Percentiles rank a stretch among this genome's conserved stretches.
Conservation (phyloP, 2,113 vertebrate species). For the Symphodus melops region DNA sequence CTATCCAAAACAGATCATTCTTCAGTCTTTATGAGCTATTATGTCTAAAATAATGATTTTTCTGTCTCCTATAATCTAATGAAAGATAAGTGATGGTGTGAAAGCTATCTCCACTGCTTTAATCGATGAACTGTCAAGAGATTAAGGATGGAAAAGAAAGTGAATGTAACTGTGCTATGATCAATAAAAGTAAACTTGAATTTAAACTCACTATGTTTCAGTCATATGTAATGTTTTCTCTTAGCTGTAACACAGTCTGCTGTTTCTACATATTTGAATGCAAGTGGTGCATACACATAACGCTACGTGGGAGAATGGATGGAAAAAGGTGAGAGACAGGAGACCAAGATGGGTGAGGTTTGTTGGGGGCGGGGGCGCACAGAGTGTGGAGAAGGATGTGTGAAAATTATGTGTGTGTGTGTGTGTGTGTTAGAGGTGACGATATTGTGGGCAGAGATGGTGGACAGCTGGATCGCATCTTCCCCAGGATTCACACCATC, state of each 20-base stretch:
- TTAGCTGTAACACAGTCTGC: background rate
- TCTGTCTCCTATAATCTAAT: slow-evolving; percentile 69
- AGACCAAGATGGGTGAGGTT: slow-evolving; percentile 11
- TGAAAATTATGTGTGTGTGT: slow-evolving; percentile 33
- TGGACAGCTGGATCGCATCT: slow-evolving; percentile 73
- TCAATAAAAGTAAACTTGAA: slow-evolving; percentile 75
- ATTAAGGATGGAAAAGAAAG: slow-evolving; percentile 54
- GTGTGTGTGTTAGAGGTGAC: slow-evolving; percentile 24
- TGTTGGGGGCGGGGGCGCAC: background rate
- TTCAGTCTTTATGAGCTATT: slow-evolving; percentile 66
- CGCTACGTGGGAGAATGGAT: slow-evolving; percentile 28
- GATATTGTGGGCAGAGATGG: slow-evolving; percentile 38
- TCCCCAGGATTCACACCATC: slow-evolving; percentile 70
- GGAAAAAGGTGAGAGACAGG: slow-evolving; percentile 32
- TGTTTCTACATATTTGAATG: background rate
- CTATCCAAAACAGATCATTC: slow-evolving; percentile 67
- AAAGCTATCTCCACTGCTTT: slow-evolving; percentile 58
- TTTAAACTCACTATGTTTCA: slow-evolving; percentile 42
- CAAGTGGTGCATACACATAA: slow-evolving; percentile 6
- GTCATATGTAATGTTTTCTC: slow-evolving; percentile 52
- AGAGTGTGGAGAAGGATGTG: slow-evolving; percentile 43
- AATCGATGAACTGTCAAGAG: slow-evolving; percentile 71
- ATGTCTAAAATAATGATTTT: slow-evolving; percentile 71
- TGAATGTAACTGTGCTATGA: slow-evolving; percentile 66
- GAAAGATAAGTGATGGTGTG: slow-evolving; percentile 66